phyloP scores from a whole-genome alignment of 2,113 vertebrate species.

The Zapornia atra region DNA sequence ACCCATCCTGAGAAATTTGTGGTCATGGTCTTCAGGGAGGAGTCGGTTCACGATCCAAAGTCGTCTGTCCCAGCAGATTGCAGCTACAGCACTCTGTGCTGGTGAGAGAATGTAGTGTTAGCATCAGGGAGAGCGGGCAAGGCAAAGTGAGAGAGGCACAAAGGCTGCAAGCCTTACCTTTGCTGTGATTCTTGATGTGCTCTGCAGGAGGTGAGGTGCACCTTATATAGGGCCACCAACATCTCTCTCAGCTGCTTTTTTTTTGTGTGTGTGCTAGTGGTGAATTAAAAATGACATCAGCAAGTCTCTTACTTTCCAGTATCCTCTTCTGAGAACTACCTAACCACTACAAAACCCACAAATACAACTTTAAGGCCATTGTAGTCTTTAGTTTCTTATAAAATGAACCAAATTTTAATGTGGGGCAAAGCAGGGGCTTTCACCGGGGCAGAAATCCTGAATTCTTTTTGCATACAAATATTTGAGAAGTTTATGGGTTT shows the following conservation, averaged over 20 bases:
- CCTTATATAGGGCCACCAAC: slow-evolving; percentile 73
- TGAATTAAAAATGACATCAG: slow-evolving; percentile 77
- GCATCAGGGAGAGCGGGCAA: neutral
- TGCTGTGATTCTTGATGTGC: slow-evolving; percentile 32
- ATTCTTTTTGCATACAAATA: neutral
- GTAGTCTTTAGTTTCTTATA: slow-evolving; percentile 46
- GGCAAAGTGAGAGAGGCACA: neutral
- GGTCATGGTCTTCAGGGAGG: neutral
- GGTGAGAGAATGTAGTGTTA: neutral
- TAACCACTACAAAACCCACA: slow-evolving; percentile 77
- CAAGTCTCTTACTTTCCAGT: slow-evolving; percentile 78
- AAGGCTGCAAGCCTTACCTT: slow-evolving; percentile 63
- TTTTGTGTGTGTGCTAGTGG: neutral
- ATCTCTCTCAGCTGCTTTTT: slow-evolving; percentile 19
- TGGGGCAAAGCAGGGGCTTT: neutral
- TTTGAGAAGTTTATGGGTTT: neutral
- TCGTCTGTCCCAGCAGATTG: neutral
- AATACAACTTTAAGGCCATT: slow-evolving; percentile 40
- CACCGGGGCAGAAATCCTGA: neutral
- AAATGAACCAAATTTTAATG: slow-evolving; percentile 6
- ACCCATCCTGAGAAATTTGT: slow-evolving; percentile 18
- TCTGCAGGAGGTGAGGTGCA: slow-evolving; percentile 10
- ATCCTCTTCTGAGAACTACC: slow-evolving; percentile 77
- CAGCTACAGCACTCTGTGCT: neutral
- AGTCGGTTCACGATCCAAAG: slow-evolving; percentile 32